phyloP scores from a whole-genome alignment of 2,888 invertebrate species.

The Cosmia trapezina region DNA sequence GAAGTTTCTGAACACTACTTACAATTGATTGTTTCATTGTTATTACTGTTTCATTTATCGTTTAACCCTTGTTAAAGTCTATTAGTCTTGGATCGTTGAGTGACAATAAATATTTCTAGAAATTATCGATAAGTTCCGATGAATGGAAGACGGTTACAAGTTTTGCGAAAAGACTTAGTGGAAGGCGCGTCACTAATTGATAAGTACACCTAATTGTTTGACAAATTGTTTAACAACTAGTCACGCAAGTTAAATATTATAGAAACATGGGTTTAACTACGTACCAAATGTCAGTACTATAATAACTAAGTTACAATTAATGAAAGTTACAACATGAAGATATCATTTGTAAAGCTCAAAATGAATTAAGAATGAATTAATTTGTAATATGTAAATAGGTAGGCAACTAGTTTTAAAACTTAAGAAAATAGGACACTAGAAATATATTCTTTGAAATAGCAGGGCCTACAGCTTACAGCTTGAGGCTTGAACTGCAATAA shows the following conservation, averaged over 20 bases:
- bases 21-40: conserved; percentile 55
- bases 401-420: background rate
- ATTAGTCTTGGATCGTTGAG: conserved; percentile 31
- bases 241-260: background rate
- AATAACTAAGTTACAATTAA: background rate
- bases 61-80: conserved; percentile 67
- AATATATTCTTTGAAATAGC: background rate
- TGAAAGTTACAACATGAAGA: background rate
- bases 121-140: conserved; percentile 28
- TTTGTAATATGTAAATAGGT: background rate
- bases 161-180: conserved; percentile 10
- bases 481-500: conserved; percentile 16
- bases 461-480: conserved; percentile 21
- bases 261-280: background rate
- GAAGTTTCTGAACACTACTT: conserved; percentile 41
- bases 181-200: background rate
- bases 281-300: background rate
- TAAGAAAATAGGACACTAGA: background rate
- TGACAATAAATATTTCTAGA: conserved; percentile 44
- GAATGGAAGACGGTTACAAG: conserved; percentile 9
- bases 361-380: background rate
- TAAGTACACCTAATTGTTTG: conserved; percentile 6
- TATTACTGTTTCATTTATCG: conserved; percentile 55
- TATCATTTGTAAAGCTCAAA: background rate
- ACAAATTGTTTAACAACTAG: background rate